Evolutionary conservation across 2,888 invertebrate species (phyloP), one percentile per base, ranked within the genome.

Genomic region (Euphydryas editha): DNA sequence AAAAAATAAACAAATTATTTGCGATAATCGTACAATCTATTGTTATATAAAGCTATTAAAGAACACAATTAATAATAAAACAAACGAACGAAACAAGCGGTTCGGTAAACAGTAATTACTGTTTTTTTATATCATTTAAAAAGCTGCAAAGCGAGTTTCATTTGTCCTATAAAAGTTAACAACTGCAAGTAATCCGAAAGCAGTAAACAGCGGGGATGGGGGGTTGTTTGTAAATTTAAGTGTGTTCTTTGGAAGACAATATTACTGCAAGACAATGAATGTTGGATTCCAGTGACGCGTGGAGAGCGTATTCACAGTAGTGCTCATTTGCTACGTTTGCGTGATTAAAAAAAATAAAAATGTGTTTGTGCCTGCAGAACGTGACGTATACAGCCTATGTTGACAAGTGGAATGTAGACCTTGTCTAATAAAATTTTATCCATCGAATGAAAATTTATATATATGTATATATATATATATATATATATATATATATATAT

Each of bases 171-270:
- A 56, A 69, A 66, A 68, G 68, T 66, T 70, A 68, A 68, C 65
- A 68, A 65, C 68, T 63, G 54, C 68, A 70, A 73, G 74, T 76
- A 73, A 73, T 73, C 72, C 64, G 71, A 72, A 73, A 65, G 75
- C 65, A 72, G 76, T 73, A 72, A 73, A 73, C 73, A 73, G 63
- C 51, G 59, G 71, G 58, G 21, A 46, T 59, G 61, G 46, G 60
- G 47, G 64, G 68, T 70, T 72, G 73, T 72, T 75, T 75, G 73
- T 73, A 73, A 73, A 72, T 73, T 73, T 73, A 72, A 75, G 72
- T 72, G 68, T 65, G 68, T 72, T 73, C 71, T 71, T 69, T 68
- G 71, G 65, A 69, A 73, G 72, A 72, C 72, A 70, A 74, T 75
- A 75, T 75, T 74, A 67, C 55, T 63, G 47, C 58, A 67, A 70